A percentile compares a stretch with the other conserved stretches of the same genome.
phyloP scores from a whole-genome alignment of 1,140 invertebrate species.

The Eriosoma lanigerum region DNA sequence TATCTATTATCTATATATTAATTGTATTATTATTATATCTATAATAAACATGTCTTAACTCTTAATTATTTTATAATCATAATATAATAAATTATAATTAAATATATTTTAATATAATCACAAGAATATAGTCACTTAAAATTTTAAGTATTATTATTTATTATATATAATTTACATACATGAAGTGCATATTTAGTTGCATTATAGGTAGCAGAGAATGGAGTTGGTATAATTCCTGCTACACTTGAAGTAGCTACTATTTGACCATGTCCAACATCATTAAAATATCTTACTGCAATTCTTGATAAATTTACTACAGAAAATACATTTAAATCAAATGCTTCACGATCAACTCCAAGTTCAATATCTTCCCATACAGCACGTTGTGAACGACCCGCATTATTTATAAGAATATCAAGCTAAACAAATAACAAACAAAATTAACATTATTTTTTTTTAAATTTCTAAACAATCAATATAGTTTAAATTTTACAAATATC shows the following conservation, averaged over 20 bases:
- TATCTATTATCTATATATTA: too few relatives aligned
- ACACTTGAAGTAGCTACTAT: slow-evolving; percentile 73
- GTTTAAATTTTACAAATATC: too few relatives aligned
- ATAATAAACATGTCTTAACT: too few relatives aligned
- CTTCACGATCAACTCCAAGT: slow-evolving; percentile 71
- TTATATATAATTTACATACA: slow-evolving; percentile 60
- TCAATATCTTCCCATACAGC: slow-evolving; percentile 76
- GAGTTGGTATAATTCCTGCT: slow-evolving; percentile 70
- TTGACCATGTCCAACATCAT: slow-evolving; percentile 65
- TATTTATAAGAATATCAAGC: slow-evolving; percentile 79
- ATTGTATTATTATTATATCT: too few relatives aligned
- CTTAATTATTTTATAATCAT: too few relatives aligned
- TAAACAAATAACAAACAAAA: slow-evolving; percentile 57
- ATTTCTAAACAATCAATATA: too few relatives aligned
- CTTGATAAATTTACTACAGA: slow-evolving; percentile 71
- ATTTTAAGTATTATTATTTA: background rate
- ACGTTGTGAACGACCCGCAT: slow-evolving; percentile 80
- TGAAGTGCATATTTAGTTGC: slow-evolving; percentile 80
- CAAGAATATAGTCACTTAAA: background rate
- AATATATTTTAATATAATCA: too few relatives aligned
- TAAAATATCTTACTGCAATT: slow-evolving; percentile 69
- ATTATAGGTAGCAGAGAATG: slow-evolving; percentile 76
- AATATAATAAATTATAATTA: too few relatives aligned
- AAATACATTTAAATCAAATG: slow-evolving; percentile 84
- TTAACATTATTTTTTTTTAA: too few relatives aligned